Conservation (phyloP, 1,140 invertebrate genomes). For the Sitophilus oryzae region DNA sequence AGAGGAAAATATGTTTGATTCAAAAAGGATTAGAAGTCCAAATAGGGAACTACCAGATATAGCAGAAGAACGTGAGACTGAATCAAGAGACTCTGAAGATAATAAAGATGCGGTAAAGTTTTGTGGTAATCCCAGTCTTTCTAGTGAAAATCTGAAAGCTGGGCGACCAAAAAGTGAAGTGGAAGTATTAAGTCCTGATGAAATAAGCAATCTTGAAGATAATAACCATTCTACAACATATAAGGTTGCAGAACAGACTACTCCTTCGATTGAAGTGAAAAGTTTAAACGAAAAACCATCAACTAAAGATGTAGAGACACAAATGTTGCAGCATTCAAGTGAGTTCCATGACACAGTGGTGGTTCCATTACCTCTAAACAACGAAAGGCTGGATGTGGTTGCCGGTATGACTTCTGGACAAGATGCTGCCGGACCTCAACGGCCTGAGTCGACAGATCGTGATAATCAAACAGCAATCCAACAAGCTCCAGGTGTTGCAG, state of each 20-base stretch:
- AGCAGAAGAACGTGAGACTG: constrained; percentile 14
- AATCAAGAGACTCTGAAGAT: not conserved
- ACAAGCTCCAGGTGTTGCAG: constrained; percentile 35
- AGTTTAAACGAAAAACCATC: too few relatives aligned
- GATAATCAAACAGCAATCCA: constrained; percentile 18
- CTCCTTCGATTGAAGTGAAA: not conserved
- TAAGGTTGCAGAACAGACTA: constrained; percentile 26
- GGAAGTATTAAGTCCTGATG: not conserved
- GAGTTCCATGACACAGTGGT: not conserved
- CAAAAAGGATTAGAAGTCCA: constrained; percentile 11
- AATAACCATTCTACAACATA: constrained; percentile 16
- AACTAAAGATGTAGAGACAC: too few relatives aligned
- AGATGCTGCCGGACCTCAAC: not conserved
- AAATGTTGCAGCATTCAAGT: not conserved
- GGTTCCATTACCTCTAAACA: constrained; percentile 15
- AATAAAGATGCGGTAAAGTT: not conserved
- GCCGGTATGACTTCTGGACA: not conserved
- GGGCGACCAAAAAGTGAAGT: constrained; percentile 3
- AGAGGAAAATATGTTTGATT: constrained; percentile 4
- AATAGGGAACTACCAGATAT: constrained; percentile 27
- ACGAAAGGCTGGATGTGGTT: not conserved
- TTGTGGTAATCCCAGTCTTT: not conserved
- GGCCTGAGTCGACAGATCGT: constrained; percentile 6
- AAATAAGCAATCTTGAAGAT: not conserved
- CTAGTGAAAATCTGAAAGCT: not conserved